Evolutionary conservation across 2,113 vertebrate species (phyloP).

Genomic region (Rhombomys opimus): DNA sequence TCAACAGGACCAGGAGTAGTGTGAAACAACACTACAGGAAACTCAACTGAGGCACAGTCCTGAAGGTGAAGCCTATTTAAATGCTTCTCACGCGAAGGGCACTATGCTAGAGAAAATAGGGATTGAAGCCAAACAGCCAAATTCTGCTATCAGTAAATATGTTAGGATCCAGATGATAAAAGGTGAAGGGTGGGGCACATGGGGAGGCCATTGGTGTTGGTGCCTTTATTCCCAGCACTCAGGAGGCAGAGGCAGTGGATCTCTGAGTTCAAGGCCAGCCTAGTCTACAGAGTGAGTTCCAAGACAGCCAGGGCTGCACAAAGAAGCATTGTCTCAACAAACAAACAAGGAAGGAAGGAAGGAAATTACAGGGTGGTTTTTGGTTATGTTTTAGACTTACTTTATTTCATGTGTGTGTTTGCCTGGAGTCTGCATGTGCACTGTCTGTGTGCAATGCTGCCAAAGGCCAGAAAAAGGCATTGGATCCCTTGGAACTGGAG

Average conservation of each 20-base stretch:
- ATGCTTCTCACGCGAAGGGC: not conserved
- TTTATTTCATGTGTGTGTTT: not conserved
- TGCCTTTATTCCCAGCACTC: not conserved
- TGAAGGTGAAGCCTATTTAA: not conserved
- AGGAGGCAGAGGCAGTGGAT: not conserved
- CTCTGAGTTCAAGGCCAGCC: not conserved
- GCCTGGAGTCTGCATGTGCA: not conserved
- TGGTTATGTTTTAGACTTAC: not conserved
- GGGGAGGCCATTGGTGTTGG: too few species aligned
- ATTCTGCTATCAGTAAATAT: not conserved
- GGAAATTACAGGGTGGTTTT: not conserved
- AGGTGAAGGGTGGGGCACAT: too few species aligned
- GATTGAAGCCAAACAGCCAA: not conserved
- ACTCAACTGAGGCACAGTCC: not conserved
- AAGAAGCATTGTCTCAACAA: not conserved
- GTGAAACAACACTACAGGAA: not conserved
- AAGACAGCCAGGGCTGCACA: not conserved
- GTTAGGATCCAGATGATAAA: not conserved
- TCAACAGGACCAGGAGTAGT: not conserved
- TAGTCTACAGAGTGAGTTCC: not conserved
- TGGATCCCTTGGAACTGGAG: not conserved
- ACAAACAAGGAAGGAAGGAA: not conserved
- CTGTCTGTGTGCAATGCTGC: not conserved
- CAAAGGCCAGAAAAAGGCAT: not conserved
- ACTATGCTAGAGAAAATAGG: not conserved